phyloP scores from a whole-genome alignment of 1,140 invertebrate species.

The Ceratosolen fusciceps region DNA sequence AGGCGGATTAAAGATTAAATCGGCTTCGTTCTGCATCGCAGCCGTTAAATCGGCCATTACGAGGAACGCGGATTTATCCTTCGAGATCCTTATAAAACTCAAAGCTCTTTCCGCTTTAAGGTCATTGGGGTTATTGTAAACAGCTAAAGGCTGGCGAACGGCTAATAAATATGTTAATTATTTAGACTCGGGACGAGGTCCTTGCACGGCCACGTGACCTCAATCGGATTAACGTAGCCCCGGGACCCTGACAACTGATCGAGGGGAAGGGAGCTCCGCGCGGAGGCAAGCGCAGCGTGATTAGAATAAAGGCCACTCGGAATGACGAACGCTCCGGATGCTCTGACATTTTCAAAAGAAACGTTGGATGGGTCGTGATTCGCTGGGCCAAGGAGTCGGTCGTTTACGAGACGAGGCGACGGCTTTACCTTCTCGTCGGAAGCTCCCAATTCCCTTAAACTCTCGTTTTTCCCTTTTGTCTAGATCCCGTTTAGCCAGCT shows the following conservation, averaged over 20 bases:
- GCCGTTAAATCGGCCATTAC: conserved; percentile 13
- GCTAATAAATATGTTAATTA: background rate
- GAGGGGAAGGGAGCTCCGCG: too few species aligned
- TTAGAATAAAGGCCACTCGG: background rate
- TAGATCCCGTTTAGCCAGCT: background rate
- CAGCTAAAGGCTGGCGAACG: background rate
- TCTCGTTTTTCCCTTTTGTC: background rate
- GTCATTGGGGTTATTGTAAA: too few species aligned
- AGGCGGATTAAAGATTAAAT: conserved; percentile 10
- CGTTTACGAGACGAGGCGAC: background rate
- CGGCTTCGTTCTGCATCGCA: background rate
- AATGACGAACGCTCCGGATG: background rate
- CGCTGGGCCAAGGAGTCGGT: background rate
- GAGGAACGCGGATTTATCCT: background rate
- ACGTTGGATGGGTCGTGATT: too few species aligned
- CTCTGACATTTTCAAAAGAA: too few species aligned
- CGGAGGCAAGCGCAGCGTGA: too few species aligned
- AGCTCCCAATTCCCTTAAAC: background rate
- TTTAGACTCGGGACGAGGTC: too few species aligned
- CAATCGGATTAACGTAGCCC: too few species aligned
- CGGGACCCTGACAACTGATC: too few species aligned
- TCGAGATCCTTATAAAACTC: conserved; percentile 14
- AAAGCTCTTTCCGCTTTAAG: conserved; percentile 15
- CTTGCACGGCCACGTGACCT: too few species aligned
- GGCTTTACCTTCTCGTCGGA: background rate